Evolutionary conservation across 2,113 vertebrate genomes (phyloP).

Genomic region (Anseranas semipalmata): DNA sequence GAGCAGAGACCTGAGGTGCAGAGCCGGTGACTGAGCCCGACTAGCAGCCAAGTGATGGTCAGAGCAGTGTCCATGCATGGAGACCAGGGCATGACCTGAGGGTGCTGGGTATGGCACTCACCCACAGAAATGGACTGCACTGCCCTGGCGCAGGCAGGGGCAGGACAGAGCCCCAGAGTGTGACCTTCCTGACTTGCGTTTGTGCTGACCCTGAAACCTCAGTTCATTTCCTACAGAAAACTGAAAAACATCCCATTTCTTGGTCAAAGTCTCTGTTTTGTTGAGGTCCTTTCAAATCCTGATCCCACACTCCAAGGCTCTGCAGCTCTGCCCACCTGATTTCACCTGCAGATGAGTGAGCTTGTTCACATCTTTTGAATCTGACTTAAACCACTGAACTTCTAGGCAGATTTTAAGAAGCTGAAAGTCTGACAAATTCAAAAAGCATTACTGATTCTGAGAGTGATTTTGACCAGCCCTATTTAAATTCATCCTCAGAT

Average conservation of each 20-base stretch:
- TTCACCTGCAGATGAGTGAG: not conserved
- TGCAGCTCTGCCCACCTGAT: not conserved
- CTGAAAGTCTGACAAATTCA: not conserved
- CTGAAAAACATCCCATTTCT: not conserved
- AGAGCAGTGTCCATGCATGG: not conserved
- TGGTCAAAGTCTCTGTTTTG: not conserved
- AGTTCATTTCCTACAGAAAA: not conserved
- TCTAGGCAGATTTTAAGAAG: not conserved
- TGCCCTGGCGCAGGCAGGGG: not conserved
- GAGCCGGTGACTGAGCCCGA: too few species aligned
- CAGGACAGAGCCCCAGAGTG: not conserved
- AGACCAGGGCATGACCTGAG: not conserved
- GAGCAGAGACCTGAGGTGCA: not conserved
- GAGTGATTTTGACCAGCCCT: not conserved
- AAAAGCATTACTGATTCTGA: not conserved
- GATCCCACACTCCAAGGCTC: not conserved
- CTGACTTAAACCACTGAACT: not conserved
- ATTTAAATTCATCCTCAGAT: not conserved
- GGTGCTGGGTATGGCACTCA: not conserved
- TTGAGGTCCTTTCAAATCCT: not conserved
- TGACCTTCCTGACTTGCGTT: not conserved
- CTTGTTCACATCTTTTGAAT: not conserved
- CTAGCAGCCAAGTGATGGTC: not conserved
- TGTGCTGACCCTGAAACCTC: not conserved
- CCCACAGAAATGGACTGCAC: not conserved